These are phyloP conservation scores for Chlorocebus sabaeus DNA, from an alignment of 2,113 vertebrate genomes.

Conservation along the genomic window DNA sequence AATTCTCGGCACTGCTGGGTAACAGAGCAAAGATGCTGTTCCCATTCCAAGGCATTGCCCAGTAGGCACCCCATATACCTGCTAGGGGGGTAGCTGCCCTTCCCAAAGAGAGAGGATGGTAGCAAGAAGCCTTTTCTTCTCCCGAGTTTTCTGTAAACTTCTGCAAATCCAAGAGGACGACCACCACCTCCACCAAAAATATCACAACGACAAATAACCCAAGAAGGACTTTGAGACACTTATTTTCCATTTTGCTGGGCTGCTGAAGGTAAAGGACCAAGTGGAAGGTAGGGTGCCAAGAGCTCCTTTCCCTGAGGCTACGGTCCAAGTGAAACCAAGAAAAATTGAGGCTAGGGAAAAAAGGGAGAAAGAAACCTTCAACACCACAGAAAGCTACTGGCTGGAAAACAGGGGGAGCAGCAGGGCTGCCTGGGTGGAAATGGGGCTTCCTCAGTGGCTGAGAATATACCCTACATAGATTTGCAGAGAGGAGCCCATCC, in stretches of 20 bases:
- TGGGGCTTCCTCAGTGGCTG: slow-evolving; percentile 50
- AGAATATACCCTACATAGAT: slow-evolving; percentile 50
- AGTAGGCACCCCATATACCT: background rate
- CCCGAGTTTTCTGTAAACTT: background rate
- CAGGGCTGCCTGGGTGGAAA: slow-evolving; percentile 17
- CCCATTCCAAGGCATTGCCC: background rate
- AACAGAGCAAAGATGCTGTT: background rate
- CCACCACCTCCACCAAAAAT: background rate
- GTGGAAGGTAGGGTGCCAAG: slow-evolving; percentile 67
- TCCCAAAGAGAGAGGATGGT: background rate
- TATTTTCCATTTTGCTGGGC: background rate
- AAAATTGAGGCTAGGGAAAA: slow-evolving; percentile 39
- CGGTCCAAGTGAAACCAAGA: slow-evolving; percentile 61
- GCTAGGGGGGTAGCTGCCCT: background rate
- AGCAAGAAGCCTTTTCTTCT: background rate
- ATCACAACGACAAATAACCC: background rate
- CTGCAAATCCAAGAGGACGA: background rate
- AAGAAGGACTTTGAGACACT: background rate
- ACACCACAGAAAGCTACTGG: slow-evolving; percentile 50
- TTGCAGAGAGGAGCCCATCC: slow-evolving; percentile 56
- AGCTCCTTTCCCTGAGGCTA: slow-evolving; percentile 71
- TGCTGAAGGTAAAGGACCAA: slow-evolving; percentile 64
- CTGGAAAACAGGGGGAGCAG: slow-evolving; percentile 58
- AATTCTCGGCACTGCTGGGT: slow-evolving; percentile 40
- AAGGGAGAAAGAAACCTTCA: slow-evolving; percentile 8